Conservation (phyloP, 2,888 invertebrate species). For the Apantesis nais region DNA sequence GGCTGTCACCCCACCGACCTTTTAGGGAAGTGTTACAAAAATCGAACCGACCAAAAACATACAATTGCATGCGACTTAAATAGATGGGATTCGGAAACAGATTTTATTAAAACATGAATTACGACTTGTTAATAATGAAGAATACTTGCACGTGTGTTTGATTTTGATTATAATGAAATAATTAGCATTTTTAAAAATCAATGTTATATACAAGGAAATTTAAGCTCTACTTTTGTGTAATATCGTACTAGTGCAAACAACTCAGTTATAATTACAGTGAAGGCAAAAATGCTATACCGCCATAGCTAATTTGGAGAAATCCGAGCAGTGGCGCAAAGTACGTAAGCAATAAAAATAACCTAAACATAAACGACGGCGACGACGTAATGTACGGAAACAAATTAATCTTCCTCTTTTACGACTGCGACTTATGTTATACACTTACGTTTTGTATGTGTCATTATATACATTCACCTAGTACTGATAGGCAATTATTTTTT, state of each 20-base stretch:
- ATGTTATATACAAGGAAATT: not conserved
- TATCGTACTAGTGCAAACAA: not conserved
- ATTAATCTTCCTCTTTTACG: constrained; percentile 40
- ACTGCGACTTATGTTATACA: constrained; percentile 18
- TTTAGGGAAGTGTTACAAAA: too few species aligned
- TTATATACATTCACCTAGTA: not conserved
- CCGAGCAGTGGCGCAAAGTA: constrained; percentile 17
- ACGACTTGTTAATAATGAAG: too few species aligned
- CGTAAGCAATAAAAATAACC: constrained; percentile 32
- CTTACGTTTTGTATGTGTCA: not conserved
- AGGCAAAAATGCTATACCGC: not conserved
- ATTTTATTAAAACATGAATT: too few species aligned
- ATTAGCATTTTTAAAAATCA: not conserved
- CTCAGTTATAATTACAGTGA: not conserved
- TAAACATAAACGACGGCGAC: constrained; percentile 15
- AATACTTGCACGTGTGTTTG: too few species aligned
- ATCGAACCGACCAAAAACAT: too few species aligned
- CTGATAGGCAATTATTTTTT: not conserved
- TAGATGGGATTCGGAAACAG: too few species aligned
- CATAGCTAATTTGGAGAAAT: constrained; percentile 6
- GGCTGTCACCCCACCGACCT: too few species aligned
- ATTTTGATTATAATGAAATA: not conserved
- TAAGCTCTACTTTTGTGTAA: not conserved
- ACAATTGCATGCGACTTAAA: too few species aligned
- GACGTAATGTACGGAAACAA: constrained; percentile 26